These are phyloP conservation scores for Lithobates sylvaticus DNA, from an alignment of 2,797 vertebrate species.

Conservation along the genomic window DNA sequence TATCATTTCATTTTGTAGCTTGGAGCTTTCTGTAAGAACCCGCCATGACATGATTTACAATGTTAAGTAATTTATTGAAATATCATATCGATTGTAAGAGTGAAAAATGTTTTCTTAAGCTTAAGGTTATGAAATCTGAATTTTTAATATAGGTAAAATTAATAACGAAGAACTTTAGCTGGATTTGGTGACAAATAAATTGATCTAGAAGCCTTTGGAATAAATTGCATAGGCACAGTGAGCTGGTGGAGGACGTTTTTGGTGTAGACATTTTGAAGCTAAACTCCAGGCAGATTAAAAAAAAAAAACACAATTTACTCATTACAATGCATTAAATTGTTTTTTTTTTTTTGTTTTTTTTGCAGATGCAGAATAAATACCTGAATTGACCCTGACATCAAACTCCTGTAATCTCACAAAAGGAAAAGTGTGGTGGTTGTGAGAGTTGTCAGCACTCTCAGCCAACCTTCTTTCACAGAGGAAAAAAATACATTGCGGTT, in stretches of 20 bases:
- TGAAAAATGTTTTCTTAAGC: neutral
- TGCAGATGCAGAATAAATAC: too few relatives aligned
- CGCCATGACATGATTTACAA: neutral
- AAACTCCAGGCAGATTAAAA: neutral
- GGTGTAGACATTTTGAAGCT: neutral
- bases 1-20: neutral
- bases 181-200: neutral
- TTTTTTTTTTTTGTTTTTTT: too few relatives aligned
- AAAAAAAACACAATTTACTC: too few relatives aligned
- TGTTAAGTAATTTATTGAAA: neutral
- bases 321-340: too few relatives aligned
- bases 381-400: too few relatives aligned
- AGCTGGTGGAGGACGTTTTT: neutral
- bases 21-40: neutral
- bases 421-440: too few relatives aligned
- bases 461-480: too few relatives aligned
- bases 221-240: neutral
- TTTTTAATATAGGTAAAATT: neutral
- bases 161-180: neutral
- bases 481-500: too few relatives aligned
- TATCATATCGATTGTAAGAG: neutral
- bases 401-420: too few relatives aligned
- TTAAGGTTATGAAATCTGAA: neutral
- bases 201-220: neutral
- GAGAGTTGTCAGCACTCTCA: too few relatives aligned